phyloP scores from a whole-genome alignment of 2,888 invertebrate species.

The Cartodere bifasciata region DNA sequence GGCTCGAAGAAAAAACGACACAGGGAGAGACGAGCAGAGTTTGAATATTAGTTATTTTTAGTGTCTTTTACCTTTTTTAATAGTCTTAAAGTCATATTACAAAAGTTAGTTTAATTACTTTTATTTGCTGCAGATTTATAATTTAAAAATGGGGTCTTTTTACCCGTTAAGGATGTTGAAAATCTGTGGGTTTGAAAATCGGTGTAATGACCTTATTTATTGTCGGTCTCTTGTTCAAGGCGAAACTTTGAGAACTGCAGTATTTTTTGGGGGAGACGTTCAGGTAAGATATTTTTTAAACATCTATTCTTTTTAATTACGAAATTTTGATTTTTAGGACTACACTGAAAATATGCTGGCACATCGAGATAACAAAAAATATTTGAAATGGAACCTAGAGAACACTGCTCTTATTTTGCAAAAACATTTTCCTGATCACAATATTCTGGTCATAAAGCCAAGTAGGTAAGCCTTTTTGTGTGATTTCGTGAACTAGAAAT shows the following conservation, averaged over 20 bases:
- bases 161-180: not conserved
- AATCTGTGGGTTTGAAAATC: not conserved
- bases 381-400: conserved; percentile 71
- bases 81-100: not conserved
- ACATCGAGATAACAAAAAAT: conserved; percentile 56
- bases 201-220: too few relatives aligned
- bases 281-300: conserved; percentile 3
- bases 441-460: conserved; percentile 61
- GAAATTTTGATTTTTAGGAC: conserved; percentile 46
- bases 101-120: not conserved
- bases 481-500: conserved; percentile 10
- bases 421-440: conserved; percentile 54
- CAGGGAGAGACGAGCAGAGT: too few relatives aligned
- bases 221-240: not conserved
- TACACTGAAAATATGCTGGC: conserved; percentile 70
- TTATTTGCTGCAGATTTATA: not conserved
- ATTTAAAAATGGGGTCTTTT: not conserved
- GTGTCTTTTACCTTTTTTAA: too few relatives aligned
- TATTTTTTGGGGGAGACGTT: conserved; percentile 2
- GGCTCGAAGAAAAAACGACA: too few relatives aligned
- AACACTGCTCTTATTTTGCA: conserved; percentile 57
- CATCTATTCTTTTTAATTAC: conserved; percentile 4
- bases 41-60: too few relatives aligned
- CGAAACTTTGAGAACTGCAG: not conserved
- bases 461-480: conserved; percentile 43